Percentiles rank a stretch among this genome's conserved stretches.
These are phyloP conservation scores for Caenorhabditis tropicalis DNA, from an alignment of 1,140 invertebrate genomes.

Conservation along the genomic window DNA sequence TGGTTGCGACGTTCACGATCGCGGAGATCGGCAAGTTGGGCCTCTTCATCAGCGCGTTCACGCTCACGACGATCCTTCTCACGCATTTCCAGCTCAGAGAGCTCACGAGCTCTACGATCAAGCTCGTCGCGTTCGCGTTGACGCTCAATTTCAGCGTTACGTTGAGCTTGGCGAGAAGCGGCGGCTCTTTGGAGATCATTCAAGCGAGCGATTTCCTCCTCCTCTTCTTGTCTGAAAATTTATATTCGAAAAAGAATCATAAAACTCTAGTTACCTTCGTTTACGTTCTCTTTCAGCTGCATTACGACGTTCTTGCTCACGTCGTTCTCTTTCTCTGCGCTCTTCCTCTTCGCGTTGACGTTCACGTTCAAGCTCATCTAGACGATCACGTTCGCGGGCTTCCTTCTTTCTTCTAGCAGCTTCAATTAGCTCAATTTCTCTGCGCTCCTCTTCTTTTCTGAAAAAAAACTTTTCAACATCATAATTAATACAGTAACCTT, in stretches of 20 bases:
- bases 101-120: slow-evolving; percentile 62
- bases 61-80: slow-evolving; percentile 61
- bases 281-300: slow-evolving; percentile 58
- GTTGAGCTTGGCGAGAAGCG: slow-evolving; percentile 58
- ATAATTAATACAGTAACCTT: too few species aligned
- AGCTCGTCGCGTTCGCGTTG: slow-evolving; percentile 59
- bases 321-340: slow-evolving; percentile 56
- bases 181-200: slow-evolving; percentile 62
- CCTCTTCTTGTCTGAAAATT: slow-evolving; percentile 45
- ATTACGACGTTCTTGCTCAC: slow-evolving; percentile 62
- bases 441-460: slow-evolving; percentile 59
- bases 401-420: slow-evolving; percentile 57
- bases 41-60: slow-evolving; percentile 63
- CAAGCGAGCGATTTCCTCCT: slow-evolving; percentile 44
- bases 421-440: slow-evolving; percentile 64
- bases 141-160: slow-evolving; percentile 58
- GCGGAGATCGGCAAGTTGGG: slow-evolving; percentile 64
- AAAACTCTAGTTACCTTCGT: slow-evolving; percentile 50
- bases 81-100: slow-evolving; percentile 58
- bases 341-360: slow-evolving; percentile 46
- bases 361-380: slow-evolving; percentile 47
- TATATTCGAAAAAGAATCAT: background rate
- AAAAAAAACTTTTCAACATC: background rate
- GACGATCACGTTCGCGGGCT: slow-evolving; percentile 58
- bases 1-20: slow-evolving; percentile 61